Conservation (phyloP, 2,888 invertebrate species). For the Acheta domesticus region DNA sequence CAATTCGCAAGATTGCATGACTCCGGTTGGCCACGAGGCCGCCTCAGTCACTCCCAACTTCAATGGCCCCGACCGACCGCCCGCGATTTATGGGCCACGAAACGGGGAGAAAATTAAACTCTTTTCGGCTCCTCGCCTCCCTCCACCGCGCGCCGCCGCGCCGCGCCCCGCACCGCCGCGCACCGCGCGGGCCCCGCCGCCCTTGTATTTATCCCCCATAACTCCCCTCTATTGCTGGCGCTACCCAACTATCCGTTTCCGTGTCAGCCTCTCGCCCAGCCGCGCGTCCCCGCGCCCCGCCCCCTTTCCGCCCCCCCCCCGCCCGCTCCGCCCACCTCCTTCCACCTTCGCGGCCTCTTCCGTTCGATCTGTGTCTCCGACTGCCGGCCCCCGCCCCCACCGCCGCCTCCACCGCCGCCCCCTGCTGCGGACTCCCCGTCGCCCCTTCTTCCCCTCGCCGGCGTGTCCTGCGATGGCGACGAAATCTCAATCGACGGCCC, state of each 20-base stretch:
- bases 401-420: too few relatives aligned
- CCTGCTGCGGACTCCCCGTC: too few relatives aligned
- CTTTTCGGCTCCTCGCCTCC: not conserved
- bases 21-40: slow-evolving; percentile 9
- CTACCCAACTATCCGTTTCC: not conserved
- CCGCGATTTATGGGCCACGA: not conserved
- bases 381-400: too few relatives aligned
- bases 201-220: not conserved
- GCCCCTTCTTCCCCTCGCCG: too few relatives aligned
- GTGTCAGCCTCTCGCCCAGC: not conserved
- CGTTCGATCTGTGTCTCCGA: too few relatives aligned
- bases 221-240: slow-evolving; percentile 10
- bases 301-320: not conserved
- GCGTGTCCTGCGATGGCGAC: too few relatives aligned
- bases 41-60: slow-evolving; percentile 7
- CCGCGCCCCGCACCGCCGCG: not conserved
- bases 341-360: too few relatives aligned
- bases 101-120: slow-evolving; percentile 18
- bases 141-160: not conserved
- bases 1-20: slow-evolving; percentile 18
- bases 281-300: not conserved
- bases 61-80: slow-evolving; percentile 8
- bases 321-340: too few relatives aligned
- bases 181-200: not conserved
- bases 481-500: too few relatives aligned